Evolutionary conservation across 2,113 vertebrate genomes (phyloP).

Genomic region (Nothocercus julius): DNA sequence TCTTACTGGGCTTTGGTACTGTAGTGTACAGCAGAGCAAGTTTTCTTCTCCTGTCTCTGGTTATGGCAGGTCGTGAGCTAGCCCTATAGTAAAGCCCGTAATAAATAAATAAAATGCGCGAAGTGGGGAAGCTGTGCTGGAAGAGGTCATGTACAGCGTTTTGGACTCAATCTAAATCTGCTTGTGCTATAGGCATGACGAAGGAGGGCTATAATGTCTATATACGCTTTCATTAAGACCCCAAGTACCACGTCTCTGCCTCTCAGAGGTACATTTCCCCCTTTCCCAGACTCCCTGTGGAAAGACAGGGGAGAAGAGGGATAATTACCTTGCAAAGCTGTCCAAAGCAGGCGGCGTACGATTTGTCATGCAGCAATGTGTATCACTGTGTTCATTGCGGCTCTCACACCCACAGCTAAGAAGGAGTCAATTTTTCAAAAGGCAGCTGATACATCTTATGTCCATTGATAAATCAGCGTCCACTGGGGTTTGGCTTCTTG

Average conservation of each 20-base stretch:
- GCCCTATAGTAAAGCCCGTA: background rate
- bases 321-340: background rate
- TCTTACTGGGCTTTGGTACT: background rate
- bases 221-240: background rate
- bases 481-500: background rate
- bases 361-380: background rate
- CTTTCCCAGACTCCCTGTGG: background rate
- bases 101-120: background rate
- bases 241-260: background rate
- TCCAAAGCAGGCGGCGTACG: background rate
- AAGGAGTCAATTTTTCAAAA: background rate
- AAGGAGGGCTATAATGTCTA: background rate
- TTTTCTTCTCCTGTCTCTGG: background rate
- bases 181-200: background rate
- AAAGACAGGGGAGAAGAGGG: background rate
- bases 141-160: background rate
- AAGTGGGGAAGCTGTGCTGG: background rate
- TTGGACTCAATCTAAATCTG: background rate
- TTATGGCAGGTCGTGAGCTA: background rate
- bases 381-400: background rate
- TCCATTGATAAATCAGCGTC: background rate
- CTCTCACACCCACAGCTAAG: rapidly evolving
- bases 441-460: rapidly evolving
- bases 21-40: background rate
- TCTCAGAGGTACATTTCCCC: background rate